Conservation (phyloP, 2,113 vertebrate genomes). For the Actenoides lindsayi region DNA sequence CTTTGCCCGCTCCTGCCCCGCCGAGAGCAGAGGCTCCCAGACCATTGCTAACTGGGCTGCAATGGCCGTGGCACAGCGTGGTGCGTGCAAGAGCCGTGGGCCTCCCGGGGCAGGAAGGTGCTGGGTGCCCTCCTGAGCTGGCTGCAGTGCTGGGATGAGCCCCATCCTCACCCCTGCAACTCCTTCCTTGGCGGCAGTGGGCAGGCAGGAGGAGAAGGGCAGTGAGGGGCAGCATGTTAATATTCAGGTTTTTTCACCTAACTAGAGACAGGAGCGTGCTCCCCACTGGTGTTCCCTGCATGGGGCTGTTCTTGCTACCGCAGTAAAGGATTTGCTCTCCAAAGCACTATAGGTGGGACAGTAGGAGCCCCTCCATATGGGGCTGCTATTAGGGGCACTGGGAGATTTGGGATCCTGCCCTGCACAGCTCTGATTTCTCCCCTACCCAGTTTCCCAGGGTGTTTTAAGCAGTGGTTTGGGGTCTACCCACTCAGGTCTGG, state of each 20-base stretch:
- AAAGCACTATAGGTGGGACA: accelerated
- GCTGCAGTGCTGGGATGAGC: neutral
- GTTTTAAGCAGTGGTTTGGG: neutral
- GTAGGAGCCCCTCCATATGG: accelerated
- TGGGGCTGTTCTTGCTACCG: neutral
- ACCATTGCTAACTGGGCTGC: accelerated
- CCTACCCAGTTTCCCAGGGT: neutral
- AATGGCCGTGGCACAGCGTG: accelerated
- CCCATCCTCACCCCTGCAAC: neutral
- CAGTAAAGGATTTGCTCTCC: neutral
- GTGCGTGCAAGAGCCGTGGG: accelerated
- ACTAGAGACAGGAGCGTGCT: neutral
- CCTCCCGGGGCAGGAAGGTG: neutral
- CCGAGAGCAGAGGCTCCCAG: neutral
- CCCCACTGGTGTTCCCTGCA: accelerated
- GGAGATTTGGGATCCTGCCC: neutral
- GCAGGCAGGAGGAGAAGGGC: neutral
- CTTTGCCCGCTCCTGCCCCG: neutral
- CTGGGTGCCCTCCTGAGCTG: neutral
- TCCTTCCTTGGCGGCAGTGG: neutral
- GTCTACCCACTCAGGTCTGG: neutral
- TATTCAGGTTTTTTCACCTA: neutral
- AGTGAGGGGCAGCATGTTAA: neutral
- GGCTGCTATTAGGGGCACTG: neutral
- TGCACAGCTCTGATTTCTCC: neutral